A percentile compares a stretch with the other conserved stretches of the same genome.
Conservation (phyloP, 2,888 invertebrate genomes). For the Xestia xanthographa region DNA sequence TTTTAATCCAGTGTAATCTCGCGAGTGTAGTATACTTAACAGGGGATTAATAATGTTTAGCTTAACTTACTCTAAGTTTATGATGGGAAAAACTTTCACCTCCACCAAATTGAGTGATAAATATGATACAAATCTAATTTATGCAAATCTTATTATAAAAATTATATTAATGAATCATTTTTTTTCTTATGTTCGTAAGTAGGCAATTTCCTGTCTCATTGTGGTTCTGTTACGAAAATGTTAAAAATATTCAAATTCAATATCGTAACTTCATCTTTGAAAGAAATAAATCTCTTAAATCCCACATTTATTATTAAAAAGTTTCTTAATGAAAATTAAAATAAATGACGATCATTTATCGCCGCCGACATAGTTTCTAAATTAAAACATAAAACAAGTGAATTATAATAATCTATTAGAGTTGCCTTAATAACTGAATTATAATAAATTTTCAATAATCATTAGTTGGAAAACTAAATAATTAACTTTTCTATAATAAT, state of each 20-base stretch:
- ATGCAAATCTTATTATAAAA: conserved; percentile 42
- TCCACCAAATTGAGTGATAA: conserved; percentile 48
- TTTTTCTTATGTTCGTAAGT: conserved; percentile 47
- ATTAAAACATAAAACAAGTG: conserved; percentile 63
- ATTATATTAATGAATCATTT: conserved; percentile 57
- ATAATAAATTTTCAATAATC: conserved; percentile 57
- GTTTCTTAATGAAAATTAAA: conserved; percentile 57
- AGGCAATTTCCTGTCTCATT: conserved; percentile 59
- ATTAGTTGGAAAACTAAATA: conserved; percentile 62
- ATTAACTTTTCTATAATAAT: conserved; percentile 59
- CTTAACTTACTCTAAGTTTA: conserved; percentile 4
- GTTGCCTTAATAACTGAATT: conserved; percentile 48
- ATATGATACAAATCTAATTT: conserved; percentile 47
- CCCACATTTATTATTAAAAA: conserved; percentile 57
- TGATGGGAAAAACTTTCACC: conserved; percentile 49
- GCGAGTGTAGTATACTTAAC: background rate
- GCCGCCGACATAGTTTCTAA: conserved; percentile 40
- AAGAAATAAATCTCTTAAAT: conserved; percentile 59
- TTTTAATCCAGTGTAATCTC: conserved; percentile 35
- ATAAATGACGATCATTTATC: conserved; percentile 60
- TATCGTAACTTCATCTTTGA: conserved; percentile 52
- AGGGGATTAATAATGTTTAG: conserved; percentile 28
- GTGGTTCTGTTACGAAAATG: conserved; percentile 50
- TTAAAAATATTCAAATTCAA: conserved; percentile 61
- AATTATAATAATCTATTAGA: conserved; percentile 52